Conservation (phyloP, 2,113 vertebrate species). For the Regulus satrapa region DNA sequence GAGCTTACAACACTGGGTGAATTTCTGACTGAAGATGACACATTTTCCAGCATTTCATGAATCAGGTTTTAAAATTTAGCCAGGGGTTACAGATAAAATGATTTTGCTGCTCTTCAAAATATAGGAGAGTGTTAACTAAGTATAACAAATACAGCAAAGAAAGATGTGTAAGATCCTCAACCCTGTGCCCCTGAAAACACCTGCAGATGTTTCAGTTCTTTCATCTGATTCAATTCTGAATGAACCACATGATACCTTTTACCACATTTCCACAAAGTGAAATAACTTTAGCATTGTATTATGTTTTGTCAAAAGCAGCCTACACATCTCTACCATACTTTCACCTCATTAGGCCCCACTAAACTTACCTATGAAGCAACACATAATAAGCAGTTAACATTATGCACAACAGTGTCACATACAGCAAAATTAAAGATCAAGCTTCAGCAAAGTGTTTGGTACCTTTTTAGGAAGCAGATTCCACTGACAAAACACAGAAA, state of each 20-base stretch:
- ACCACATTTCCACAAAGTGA: background rate
- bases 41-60: background rate
- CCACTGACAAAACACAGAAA: background rate
- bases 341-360: background rate
- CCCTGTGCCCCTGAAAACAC: background rate
- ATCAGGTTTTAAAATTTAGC: background rate
- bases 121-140: background rate
- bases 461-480: background rate
- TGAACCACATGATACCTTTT: background rate
- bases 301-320: background rate
- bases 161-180: background rate
- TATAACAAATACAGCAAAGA: background rate
- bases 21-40: constrained; percentile 1
- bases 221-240: background rate
- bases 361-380: background rate
- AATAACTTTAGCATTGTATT: background rate
- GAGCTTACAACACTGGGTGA: background rate
- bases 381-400: background rate
- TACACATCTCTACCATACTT: background rate
- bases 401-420: background rate
- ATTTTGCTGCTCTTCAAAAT: background rate
- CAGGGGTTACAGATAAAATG: background rate
- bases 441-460: background rate
- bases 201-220: background rate
- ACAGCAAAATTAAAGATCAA: background rate